Base-by-base conservation (phyloP, 2,888 invertebrate genomes). In the Tetragonula carbonaria region DNA sequence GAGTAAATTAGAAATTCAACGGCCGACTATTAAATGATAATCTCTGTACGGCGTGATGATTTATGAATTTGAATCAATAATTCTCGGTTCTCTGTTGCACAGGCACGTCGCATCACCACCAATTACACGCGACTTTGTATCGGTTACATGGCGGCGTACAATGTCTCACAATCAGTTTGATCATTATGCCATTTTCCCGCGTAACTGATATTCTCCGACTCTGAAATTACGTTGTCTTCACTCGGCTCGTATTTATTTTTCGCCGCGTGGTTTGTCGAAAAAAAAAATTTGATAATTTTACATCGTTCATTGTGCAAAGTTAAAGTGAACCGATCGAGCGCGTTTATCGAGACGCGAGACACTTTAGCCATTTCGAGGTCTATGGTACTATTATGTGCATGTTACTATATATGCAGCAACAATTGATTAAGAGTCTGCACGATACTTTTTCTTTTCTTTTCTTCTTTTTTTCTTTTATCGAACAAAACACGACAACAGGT, bases 51-150 rank as follows among this genome's bases (percentile, higher is more conserved):
- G 50, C 21, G 23, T 63, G 53, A 28, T 74, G 73, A 74, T 74
- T 63, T 74, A 74, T 74, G 63, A 74, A 74, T 74, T 51, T 50
- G 23, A 23, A 74, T 23, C 33, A 74, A 74, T 74, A 74, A 74
- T 74, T 74, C 63, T 50, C 51, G 23, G 21, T 51, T 53, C 4
- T 13, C 4, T 51, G 73, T 21, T 66, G 66, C 38, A 14, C 45
- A 45, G 21, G 45, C 5, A 38, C 38, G 14, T 66, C 45, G n/a
- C 33, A 21, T 66, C 38, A 66, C 13, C 45, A 6, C 14, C 66
- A 45, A 66, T 66, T 45, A 18, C 65, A 13, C 13, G 45, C 38
- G 14, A 38, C 66, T 38, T 66, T 11, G 38, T 66, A 66, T 38
- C 66, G 13, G 33, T 65, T 62, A 28, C 28, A 62, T 18, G 28